These are phyloP conservation scores for Sebastes nivosus DNA, from an alignment of 2,797 vertebrate genomes.

Conservation along the genomic window DNA sequence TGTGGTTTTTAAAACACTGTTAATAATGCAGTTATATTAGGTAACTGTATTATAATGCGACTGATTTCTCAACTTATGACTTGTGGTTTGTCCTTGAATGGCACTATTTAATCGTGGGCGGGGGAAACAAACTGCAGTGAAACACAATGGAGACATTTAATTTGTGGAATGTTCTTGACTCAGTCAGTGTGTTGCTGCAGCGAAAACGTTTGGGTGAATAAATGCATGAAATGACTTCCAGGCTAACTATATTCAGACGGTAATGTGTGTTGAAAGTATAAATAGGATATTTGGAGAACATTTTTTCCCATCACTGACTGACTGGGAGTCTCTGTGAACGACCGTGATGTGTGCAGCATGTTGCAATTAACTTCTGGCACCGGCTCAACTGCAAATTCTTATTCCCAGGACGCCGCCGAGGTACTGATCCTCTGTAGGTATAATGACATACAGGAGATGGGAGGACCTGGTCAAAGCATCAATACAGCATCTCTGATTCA, in stretches of 20 bases:
- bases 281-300: slow-evolving; percentile 5
- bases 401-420: background rate
- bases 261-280: slow-evolving; percentile 23
- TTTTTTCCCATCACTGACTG: slow-evolving; percentile 1
- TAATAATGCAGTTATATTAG: background rate
- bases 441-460: slow-evolving; percentile 7
- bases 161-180: slow-evolving; percentile 32
- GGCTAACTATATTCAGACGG: slow-evolving; percentile 25
- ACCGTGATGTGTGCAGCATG: slow-evolving; percentile 32
- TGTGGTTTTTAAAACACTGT: background rate
- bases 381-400: slow-evolving; percentile 3
- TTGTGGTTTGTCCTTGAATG: slow-evolving; percentile 7
- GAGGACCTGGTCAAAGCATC: slow-evolving; percentile 11
- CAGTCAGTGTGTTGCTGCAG: slow-evolving; percentile 18
- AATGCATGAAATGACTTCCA: slow-evolving; percentile 52
- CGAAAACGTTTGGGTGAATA: slow-evolving; percentile 16
- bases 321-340: slow-evolving; percentile 6
- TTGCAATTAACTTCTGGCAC: slow-evolving; percentile 35
- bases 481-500: background rate
- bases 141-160: slow-evolving; percentile 15
- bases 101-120: background rate
- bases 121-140: background rate
- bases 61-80: background rate
- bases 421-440: background rate
- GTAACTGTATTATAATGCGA: background rate